These are phyloP conservation scores for Hozukius guyotensis DNA, from an alignment of 2,797 vertebrate species.

Conservation along the genomic window DNA sequence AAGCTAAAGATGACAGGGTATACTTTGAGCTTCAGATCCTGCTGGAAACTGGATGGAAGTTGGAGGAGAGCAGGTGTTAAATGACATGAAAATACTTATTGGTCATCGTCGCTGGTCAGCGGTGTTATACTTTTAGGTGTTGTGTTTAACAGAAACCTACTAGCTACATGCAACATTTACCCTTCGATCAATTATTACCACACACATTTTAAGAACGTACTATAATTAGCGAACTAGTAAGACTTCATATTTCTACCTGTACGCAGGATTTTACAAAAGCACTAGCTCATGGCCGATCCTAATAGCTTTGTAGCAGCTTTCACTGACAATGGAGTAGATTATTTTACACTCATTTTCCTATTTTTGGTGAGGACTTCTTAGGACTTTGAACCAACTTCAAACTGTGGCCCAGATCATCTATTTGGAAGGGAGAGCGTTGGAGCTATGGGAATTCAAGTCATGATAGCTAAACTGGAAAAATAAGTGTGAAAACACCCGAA, in stretches of 20 bases:
- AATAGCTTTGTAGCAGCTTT: not conserved
- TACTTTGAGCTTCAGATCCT: conserved; percentile 87
- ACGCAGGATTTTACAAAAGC: no score
- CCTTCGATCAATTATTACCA: rapidly evolving
- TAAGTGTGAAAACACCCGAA: no score
- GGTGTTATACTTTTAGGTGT: not conserved
- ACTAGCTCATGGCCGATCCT: not conserved
- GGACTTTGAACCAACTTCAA: not conserved
- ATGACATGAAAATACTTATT: conserved; percentile 21
- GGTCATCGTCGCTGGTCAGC: conserved; percentile 25
- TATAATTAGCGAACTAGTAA: not conserved
- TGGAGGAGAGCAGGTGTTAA: conserved; percentile 51
- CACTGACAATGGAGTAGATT: not conserved
- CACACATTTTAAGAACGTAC: not conserved
- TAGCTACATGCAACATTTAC: not conserved
- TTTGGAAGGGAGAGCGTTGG: not conserved
- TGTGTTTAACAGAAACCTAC: not conserved
- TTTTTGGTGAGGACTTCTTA: not conserved
- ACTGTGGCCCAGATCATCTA: not conserved
- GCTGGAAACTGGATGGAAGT: conserved; percentile 77
- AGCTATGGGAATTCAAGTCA: not conserved
- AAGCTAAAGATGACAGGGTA: conserved; percentile 90
- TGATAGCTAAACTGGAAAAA: no score
- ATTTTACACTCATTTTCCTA: not conserved
- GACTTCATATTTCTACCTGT: not conserved